A percentile compares a stretch with the other conserved stretches of the same genome.
Conservation (phyloP, 92 coral and sea anemone genomes). For the Hydrozoanthus gracilis region DNA sequence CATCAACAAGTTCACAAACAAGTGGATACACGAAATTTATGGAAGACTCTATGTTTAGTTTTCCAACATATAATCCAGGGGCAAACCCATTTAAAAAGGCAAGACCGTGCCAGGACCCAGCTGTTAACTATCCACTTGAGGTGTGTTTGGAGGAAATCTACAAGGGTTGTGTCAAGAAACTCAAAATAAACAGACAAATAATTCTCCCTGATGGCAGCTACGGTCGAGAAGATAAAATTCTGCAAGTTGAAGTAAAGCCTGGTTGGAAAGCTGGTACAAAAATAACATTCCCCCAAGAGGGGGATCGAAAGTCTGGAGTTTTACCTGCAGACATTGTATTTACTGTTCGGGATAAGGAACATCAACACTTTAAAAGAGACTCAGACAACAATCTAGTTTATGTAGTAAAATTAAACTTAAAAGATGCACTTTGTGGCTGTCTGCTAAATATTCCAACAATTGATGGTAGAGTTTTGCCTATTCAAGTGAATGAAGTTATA, state of each 20-base stretch:
- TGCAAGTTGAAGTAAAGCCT: constrained; percentile 83
- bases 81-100: constrained; percentile 70
- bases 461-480: constrained; percentile 77
- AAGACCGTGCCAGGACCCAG: constrained; percentile 72
- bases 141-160: constrained; percentile 88
- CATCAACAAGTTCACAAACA: constrained; percentile 45
- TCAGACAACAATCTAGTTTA: constrained; percentile 87
- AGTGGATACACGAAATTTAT: constrained; percentile 74
- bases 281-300: constrained; percentile 78
- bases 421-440: constrained; percentile 89
- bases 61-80: constrained; percentile 48
- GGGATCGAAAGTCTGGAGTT: constrained; percentile 80
- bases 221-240: constrained; percentile 79
- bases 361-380: constrained; percentile 91
- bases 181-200: constrained; percentile 78
- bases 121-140: constrained; percentile 76
- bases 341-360: constrained; percentile 88
- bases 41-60: constrained; percentile 59
- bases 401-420: constrained; percentile 81
- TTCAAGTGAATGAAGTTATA: constrained; percentile 91
- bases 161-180: constrained; percentile 76
- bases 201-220: constrained; percentile 52
- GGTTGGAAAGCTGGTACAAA: constrained; percentile 99
- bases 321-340: constrained; percentile 91
- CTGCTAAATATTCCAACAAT: constrained; percentile 85